Evolutionary conservation across 2,113 vertebrate species (phyloP).

Genomic region (Terrapene triunguis): DNA sequence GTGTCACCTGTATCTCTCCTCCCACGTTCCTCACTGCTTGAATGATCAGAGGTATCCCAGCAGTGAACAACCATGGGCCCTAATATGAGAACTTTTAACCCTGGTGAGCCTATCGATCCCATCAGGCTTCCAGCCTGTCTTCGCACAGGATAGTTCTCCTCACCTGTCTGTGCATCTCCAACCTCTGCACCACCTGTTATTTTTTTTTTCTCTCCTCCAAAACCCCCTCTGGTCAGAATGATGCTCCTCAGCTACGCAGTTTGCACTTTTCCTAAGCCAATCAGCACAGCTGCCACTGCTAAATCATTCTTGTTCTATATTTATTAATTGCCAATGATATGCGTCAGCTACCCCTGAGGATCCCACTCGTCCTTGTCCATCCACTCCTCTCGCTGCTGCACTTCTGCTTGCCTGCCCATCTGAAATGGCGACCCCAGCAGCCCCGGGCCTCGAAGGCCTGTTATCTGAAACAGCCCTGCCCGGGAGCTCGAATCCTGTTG

Average conservation of each 20-base stretch:
- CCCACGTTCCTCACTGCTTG: neutral
- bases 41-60: neutral
- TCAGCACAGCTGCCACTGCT: neutral
- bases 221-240: neutral
- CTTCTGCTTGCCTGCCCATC: neutral
- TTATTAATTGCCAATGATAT: neutral
- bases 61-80: neutral
- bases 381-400: neutral
- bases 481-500: neutral
- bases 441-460: neutral
- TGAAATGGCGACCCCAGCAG: neutral
- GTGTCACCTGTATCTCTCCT: neutral
- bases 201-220: too few species aligned
- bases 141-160: too few species aligned
- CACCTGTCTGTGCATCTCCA: too few species aligned
- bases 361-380: neutral
- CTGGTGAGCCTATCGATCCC: too few species aligned
- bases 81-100: neutral
- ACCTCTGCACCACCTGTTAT: neutral
- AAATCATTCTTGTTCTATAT: neutral
- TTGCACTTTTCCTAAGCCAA: neutral
- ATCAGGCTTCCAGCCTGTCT: too few species aligned
- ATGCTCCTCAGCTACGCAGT: neutral
- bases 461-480: neutral
- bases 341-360: neutral